Evolutionary conservation across 2,113 vertebrate species (phyloP).

Genomic region (Anolis sagrei): DNA sequence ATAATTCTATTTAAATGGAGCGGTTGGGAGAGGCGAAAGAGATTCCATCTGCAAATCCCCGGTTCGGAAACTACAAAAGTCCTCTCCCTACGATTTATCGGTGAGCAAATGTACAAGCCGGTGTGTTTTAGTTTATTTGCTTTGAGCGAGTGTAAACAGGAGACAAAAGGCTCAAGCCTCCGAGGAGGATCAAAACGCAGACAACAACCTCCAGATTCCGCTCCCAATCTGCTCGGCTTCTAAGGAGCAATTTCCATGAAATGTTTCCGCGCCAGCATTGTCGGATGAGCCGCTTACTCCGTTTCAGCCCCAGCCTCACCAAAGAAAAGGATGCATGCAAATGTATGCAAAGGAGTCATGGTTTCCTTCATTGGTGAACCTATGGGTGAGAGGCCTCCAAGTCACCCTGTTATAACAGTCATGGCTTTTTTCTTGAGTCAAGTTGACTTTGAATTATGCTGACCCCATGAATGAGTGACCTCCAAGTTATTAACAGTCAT

Average conservation of each 20-base stretch:
- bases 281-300: background rate
- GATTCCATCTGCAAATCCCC: background rate
- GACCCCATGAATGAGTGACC: too few relatives aligned
- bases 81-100: background rate
- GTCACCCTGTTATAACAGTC: too few relatives aligned
- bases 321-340: background rate
- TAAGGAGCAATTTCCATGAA: slow-evolving; percentile 13
- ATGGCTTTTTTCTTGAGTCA: too few relatives aligned
- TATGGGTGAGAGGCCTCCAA: too few relatives aligned
- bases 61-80: background rate
- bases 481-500: too few relatives aligned
- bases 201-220: background rate
- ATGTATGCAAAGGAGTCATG: background rate
- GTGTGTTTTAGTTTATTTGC: background rate
- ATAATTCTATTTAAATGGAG: too few relatives aligned
- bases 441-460: too few relatives aligned
- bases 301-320: background rate
- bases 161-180: background rate
- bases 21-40: background rate
- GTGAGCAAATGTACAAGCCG: slow-evolving; percentile 2
- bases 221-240: slow-evolving; percentile 11
- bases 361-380: too few relatives aligned
- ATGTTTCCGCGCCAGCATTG: background rate
- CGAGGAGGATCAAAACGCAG: background rate
- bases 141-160: background rate